phyloP scores from a whole-genome alignment of 2,888 invertebrate species.

The Mongoloraphidia duomilia region DNA sequence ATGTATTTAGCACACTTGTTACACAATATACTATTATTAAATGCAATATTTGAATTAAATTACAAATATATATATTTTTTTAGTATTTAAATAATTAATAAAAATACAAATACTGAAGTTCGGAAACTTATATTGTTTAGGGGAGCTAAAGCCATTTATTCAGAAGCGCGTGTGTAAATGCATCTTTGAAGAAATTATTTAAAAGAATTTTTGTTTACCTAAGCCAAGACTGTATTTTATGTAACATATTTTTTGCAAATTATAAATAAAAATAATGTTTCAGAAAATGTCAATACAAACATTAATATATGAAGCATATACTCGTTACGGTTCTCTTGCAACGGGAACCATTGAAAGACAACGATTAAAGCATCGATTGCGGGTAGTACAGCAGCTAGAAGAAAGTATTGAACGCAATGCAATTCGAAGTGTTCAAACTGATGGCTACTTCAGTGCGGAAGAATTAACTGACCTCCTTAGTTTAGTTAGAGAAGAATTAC shows the following conservation, averaged over 20 bases:
- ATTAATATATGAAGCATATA: slow-evolving; percentile 77
- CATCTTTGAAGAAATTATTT: too few species aligned
- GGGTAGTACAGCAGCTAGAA: slow-evolving; percentile 86
- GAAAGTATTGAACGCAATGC: slow-evolving; percentile 80
- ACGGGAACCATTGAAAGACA: slow-evolving; percentile 80
- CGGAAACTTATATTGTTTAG: too few species aligned
- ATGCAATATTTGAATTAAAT: too few species aligned
- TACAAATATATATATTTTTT: too few species aligned
- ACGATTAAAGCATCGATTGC: slow-evolving; percentile 76
- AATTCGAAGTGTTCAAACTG: slow-evolving; percentile 65
- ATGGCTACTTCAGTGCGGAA: slow-evolving; percentile 46
- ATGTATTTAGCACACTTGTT: too few species aligned
- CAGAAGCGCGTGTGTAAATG: too few species aligned
- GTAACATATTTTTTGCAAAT: slow-evolving; percentile 5
- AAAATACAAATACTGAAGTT: too few species aligned
- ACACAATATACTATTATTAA: too few species aligned
- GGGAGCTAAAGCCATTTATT: too few species aligned
- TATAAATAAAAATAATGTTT: slow-evolving; percentile 19
- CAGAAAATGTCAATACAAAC: slow-evolving; percentile 67
- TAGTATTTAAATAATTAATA: too few species aligned
- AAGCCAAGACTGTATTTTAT: neutral
- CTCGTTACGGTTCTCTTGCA: slow-evolving; percentile 64
- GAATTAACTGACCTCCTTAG: slow-evolving; percentile 39
- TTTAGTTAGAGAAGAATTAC: slow-evolving; percentile 58
- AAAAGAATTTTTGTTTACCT: too few species aligned